Evolutionary conservation across 2,113 vertebrate species (phyloP).

Genomic region (Plectropomus leopardus): DNA sequence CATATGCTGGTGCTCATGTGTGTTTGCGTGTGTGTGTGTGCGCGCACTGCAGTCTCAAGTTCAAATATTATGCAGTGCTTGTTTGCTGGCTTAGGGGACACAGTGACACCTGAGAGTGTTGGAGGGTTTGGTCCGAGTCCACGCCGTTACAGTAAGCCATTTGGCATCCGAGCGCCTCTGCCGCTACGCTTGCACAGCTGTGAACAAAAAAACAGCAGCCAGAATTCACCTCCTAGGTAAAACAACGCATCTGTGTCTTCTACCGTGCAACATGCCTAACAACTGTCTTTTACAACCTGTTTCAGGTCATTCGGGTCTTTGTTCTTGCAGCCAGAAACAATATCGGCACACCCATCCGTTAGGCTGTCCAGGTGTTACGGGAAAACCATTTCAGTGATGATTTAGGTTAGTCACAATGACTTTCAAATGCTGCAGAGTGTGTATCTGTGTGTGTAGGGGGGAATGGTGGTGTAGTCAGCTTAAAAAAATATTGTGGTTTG

Average conservation of each 20-base stretch:
- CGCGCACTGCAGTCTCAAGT: constrained; percentile 37
- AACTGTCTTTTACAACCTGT: constrained; percentile 21
- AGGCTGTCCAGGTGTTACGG: constrained; percentile 49
- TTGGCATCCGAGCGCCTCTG: constrained; percentile 60
- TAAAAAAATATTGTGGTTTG: constrained; percentile 49
- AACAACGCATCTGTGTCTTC: constrained; percentile 20
- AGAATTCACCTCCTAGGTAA: constrained; percentile 8
- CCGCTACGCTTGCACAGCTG: constrained; percentile 57
- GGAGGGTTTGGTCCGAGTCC: constrained; percentile 65
- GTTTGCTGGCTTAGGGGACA: constrained; percentile 55
- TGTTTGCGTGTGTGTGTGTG: not conserved
- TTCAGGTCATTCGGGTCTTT: constrained; percentile 33
- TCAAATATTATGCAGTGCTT: constrained; percentile 35
- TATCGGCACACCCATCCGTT: constrained; percentile 32
- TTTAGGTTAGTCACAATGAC: constrained; percentile 52
- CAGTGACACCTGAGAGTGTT: constrained; percentile 76
- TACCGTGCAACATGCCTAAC: not conserved
- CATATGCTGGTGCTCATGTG: constrained; percentile 21
- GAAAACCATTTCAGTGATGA: constrained; percentile 48
- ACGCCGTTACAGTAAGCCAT: constrained; percentile 72
- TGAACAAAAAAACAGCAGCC: constrained; percentile 11
- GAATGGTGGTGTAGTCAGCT: constrained; percentile 28
- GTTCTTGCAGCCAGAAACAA: constrained; percentile 26
- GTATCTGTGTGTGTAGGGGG: not conserved
- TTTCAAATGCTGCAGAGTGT: constrained; percentile 16